phyloP scores from a whole-genome alignment of 2,797 vertebrate species.

The Helicolenus hilgendorfi region DNA sequence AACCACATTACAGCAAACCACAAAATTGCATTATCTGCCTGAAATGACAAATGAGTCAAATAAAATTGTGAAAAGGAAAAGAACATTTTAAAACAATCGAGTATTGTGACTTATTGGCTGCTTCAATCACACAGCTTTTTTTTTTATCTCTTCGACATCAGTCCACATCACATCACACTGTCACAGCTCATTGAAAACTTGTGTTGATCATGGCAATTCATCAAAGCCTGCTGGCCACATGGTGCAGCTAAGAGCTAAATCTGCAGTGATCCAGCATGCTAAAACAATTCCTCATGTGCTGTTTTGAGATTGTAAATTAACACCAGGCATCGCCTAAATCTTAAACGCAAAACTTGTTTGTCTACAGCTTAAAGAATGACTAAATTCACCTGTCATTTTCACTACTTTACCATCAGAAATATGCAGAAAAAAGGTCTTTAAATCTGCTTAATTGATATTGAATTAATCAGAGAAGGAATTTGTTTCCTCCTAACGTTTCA shows the following conservation, averaged over 20 bases:
- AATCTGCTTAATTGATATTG: neutral
- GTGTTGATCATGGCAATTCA: constrained; percentile 12
- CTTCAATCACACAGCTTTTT: constrained; percentile 11
- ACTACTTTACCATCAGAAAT: neutral
- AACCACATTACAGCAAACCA: constrained; percentile 38
- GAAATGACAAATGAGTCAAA: constrained; percentile 42
- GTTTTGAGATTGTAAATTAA: constrained; percentile 32
- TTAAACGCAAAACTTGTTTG: neutral
- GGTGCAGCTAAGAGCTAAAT: constrained; percentile 16
- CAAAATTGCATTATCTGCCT: constrained; percentile 8
- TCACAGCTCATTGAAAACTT: constrained; percentile 27
- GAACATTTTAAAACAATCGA: constrained; percentile 33
- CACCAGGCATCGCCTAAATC: neutral
- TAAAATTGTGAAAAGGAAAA: neutral
- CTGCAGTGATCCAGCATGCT: constrained; percentile 7
- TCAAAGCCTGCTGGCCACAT: constrained; percentile 48
- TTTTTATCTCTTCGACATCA: neutral
- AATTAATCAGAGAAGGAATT: neutral
- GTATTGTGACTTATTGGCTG: neutral
- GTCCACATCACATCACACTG: constrained; percentile 26
- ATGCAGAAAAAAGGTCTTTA: neutral
- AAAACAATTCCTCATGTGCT: constrained; percentile 23
- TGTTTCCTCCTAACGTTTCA: neutral
- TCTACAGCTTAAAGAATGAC: neutral
- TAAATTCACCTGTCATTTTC: neutral